phyloP scores from a whole-genome alignment of 2,113 vertebrate species.

The Atherinomorus stipes region DNA sequence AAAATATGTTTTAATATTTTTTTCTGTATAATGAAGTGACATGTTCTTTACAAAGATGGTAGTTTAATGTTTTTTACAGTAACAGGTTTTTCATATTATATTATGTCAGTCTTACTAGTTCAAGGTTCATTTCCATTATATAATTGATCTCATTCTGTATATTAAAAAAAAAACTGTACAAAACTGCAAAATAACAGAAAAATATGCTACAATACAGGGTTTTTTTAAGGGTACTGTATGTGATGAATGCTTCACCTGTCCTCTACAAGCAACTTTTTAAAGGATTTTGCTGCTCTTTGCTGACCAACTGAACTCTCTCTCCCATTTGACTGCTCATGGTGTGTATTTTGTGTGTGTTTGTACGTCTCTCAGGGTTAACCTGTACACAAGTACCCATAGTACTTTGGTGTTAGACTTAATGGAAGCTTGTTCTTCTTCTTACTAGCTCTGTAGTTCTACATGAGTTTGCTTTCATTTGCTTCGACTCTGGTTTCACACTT shows the following conservation, averaged over 20 bases:
- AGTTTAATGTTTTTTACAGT: too few relatives aligned
- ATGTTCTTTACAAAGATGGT: too few relatives aligned
- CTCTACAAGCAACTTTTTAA: constrained; percentile 25
- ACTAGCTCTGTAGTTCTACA: constrained; percentile 37
- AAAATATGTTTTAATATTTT: too few relatives aligned
- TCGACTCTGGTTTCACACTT: constrained; percentile 43
- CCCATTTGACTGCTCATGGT: constrained; percentile 38
- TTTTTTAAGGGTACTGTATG: constrained; percentile 27
- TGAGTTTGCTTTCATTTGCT: constrained; percentile 56
- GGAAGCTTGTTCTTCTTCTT: constrained; percentile 42
- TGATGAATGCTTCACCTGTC: constrained; percentile 18
- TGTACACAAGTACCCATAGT: constrained; percentile 31
- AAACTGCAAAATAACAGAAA: too few relatives aligned
- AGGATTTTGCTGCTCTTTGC: constrained; percentile 19
- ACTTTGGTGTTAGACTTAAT: constrained; percentile 21
- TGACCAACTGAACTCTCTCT: constrained; percentile 40
- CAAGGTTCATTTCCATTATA: too few relatives aligned
- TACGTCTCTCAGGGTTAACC: constrained; percentile 35
- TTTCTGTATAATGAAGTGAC: too few relatives aligned
- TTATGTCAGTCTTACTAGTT: too few relatives aligned
- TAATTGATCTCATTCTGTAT: too few relatives aligned
- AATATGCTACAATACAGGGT: too few relatives aligned
- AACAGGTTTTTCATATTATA: too few relatives aligned
- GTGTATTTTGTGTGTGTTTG: constrained; percentile 15
- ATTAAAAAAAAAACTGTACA: too few relatives aligned